Base-by-base conservation (phyloP, 2,797 vertebrate species). In the Labeo calbasu region DNA sequence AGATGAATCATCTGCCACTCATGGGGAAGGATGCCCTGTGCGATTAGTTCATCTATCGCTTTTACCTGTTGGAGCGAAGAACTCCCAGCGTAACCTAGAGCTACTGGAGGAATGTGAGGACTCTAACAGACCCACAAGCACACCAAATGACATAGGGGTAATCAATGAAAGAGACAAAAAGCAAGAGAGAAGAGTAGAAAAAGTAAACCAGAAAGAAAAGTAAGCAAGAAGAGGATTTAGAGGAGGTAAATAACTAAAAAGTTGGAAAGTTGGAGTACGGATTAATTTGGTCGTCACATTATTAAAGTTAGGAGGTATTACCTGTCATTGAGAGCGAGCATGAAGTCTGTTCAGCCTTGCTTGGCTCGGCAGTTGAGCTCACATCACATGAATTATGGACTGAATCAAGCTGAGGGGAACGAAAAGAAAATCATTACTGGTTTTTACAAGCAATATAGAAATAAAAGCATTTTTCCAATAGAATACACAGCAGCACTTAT, bases 61-160 rank as follows among this genome's bases (percentile, higher is more conserved):
- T 85, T 96, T 96, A 96, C 96, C 96, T 96, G 96, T 92, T 93
- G 89, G 94, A 0, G 91, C 94, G 94, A 96, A 96, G 95, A 96
- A 96, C 90, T 92, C 94, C 88, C 92, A 95, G 81, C 96, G 95
- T 84, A 93, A 94, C 94, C 94, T 95, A 94, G 88, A 90, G 94
- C 95, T 96, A 84, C 59, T 66, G 89, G 93, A 92, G 89, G 90
- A 79, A 79, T 88, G 88, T 89, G 94, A 89, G 14, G 25, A 88
- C 87, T 95, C 96, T 96, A 92, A 86, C 78, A 79, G 17, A 83
- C 61, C 23, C 19, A 46, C 25, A 81, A 40, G 43, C 19, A 79
- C 25, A 79, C 65, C 77, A 87, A 81, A 76, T 70, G 36, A 83
- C 11, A 85, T 17, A 92, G 91, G 93, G 89, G 92, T 13, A 83